A percentile compares a stretch with the other conserved stretches of the same genome.
Evolutionary conservation across 2,888 invertebrate species (phyloP).

Genomic region (Spilarctia lutea): DNA sequence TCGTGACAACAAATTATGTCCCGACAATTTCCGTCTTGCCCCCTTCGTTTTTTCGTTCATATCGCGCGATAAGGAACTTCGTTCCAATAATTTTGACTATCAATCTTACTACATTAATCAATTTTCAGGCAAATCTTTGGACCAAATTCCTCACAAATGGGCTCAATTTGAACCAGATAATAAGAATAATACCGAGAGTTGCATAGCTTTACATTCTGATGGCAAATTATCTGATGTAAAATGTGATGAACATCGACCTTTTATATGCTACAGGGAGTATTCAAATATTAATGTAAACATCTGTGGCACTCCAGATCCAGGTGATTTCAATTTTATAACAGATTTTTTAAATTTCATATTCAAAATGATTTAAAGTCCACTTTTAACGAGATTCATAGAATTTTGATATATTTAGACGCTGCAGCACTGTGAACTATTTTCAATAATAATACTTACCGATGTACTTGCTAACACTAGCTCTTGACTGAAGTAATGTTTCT

Average conservation of each 20-base stretch:
- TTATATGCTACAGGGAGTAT: background rate
- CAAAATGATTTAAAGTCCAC: too few species aligned
- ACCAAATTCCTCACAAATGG: slow-evolving; percentile 10
- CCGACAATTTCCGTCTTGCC: too few species aligned
- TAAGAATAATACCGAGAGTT: slow-evolving; percentile 3
- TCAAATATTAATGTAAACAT: background rate
- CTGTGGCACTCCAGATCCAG: slow-evolving; percentile 9
- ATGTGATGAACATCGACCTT: background rate
- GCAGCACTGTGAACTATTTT: background rate
- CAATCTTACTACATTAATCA: background rate
- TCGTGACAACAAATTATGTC: too few species aligned
- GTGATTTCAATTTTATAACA: background rate
- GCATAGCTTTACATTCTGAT: background rate
- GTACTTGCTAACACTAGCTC: too few species aligned
- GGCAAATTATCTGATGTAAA: slow-evolving; percentile 1
- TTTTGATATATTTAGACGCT: too few species aligned
- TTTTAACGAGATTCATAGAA: too few species aligned
- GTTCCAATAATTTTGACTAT: too few species aligned
- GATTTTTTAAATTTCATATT: slow-evolving; percentile 24
- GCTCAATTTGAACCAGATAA: slow-evolving; percentile 20
- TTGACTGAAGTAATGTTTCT: too few species aligned
- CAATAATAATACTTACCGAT: too few species aligned
- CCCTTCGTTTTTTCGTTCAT: too few species aligned
- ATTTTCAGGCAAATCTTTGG: slow-evolving; percentile 9
- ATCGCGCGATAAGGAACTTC: too few species aligned